These are phyloP conservation scores for Artemia sp. DNA, from an alignment of 2,888 invertebrate species.

Conservation along the genomic window DNA sequence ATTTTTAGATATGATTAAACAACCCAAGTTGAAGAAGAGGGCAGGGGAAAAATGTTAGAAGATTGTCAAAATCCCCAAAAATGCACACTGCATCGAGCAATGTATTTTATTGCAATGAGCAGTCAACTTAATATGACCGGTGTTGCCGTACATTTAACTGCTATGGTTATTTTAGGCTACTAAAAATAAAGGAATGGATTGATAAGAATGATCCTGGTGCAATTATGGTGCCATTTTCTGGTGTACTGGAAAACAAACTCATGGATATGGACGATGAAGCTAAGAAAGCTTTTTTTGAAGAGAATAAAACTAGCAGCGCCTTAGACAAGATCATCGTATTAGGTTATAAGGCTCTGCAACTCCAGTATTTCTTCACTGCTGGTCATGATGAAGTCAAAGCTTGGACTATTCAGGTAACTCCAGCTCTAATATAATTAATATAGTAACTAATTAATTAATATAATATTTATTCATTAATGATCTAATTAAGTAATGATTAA, in stretches of 20 bases:
- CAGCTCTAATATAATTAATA: not conserved
- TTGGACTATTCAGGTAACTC: conserved; percentile 85
- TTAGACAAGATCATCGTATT: conserved; percentile 91
- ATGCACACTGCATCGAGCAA: too few relatives aligned
- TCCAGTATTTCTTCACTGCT: conserved; percentile 96
- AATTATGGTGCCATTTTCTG: conserved; percentile 86
- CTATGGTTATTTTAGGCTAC: conserved; percentile 44
- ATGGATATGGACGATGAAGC: conserved; percentile 63
- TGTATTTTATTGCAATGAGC: too few relatives aligned
- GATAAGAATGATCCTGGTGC: conserved; percentile 91
- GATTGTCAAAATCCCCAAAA: not conserved
- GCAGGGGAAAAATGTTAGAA: not conserved
- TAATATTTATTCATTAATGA: not conserved
- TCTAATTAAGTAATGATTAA: not conserved
- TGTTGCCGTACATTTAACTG: too few relatives aligned
- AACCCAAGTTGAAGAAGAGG: not conserved
- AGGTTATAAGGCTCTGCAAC: conserved; percentile 86
- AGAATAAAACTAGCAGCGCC: conserved; percentile 61
- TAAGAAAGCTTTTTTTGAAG: conserved; percentile 58
- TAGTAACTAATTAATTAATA: not conserved
- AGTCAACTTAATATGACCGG: too few relatives aligned
- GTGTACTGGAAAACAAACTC: conserved; percentile 68
- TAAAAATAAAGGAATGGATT: conserved; percentile 96
- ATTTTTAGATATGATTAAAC: too few relatives aligned
- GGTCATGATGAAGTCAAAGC: conserved; percentile 98